Conservation (phyloP, 2,113 vertebrate species). For the Sapajus apella region DNA sequence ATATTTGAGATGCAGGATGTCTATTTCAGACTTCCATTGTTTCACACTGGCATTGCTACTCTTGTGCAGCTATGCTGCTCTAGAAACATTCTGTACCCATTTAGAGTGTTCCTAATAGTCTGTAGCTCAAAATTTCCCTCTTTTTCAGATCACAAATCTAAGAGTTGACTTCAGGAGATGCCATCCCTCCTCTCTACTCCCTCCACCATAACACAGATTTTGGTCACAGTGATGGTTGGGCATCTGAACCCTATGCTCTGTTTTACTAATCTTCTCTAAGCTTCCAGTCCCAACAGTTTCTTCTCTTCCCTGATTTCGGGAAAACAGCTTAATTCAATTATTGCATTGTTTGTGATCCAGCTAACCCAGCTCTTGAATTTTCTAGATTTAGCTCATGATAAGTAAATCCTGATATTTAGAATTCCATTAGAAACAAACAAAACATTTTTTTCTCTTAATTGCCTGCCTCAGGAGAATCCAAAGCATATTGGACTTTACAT, state of each 20-base stretch:
- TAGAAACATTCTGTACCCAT: not conserved
- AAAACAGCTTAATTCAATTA: not conserved
- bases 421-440: not conserved
- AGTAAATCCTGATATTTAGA: not conserved
- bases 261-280: not conserved
- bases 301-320: not conserved
- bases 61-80: not conserved
- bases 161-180: not conserved
- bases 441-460: not conserved
- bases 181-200: rapidly evolving
- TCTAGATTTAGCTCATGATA: not conserved
- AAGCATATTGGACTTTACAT: not conserved
- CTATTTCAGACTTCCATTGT: not conserved
- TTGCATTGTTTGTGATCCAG: not conserved
- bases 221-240: rapidly evolving
- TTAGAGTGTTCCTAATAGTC: not conserved
- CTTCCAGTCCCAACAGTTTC: not conserved
- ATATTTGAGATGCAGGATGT: not conserved
- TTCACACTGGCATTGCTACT: not conserved
- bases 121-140: rapidly evolving
- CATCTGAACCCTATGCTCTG: not conserved
- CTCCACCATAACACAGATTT: not conserved
- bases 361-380: not conserved
- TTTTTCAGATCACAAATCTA: not conserved
- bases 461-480: not conserved